phyloP scores from a whole-genome alignment of 2,113 vertebrate species.

The Bujurquina vittata region DNA sequence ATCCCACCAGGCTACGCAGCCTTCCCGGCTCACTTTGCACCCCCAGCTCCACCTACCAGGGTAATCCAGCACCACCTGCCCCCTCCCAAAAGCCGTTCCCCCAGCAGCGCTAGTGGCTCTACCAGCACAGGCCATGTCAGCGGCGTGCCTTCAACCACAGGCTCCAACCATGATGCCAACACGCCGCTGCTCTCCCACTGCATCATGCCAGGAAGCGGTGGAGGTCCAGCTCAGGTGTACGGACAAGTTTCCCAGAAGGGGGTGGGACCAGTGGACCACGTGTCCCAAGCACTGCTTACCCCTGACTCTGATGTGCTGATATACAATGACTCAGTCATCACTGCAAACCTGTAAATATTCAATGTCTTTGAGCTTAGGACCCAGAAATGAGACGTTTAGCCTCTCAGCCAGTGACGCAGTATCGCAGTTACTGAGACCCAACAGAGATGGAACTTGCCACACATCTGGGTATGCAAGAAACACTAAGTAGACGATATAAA shows the following conservation, averaged over 20 bases:
- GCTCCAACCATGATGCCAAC: slow-evolving; percentile 97
- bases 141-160: slow-evolving; percentile 93
- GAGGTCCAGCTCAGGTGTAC: slow-evolving; percentile 83
- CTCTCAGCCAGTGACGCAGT: slow-evolving; percentile 13
- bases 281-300: slow-evolving; percentile 88
- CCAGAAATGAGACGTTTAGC: slow-evolving; percentile 12
- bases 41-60: slow-evolving; percentile 82
- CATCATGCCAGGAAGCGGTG: slow-evolving; percentile 83
- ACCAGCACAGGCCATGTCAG: slow-evolving; percentile 98
- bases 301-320: slow-evolving; percentile 87
- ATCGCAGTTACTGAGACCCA: slow-evolving; percentile 14
- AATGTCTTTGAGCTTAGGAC: slow-evolving; percentile 16
- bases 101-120: slow-evolving; percentile 97
- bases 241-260: slow-evolving; percentile 90
- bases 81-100: slow-evolving; percentile 96
- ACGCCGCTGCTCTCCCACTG: slow-evolving; percentile 94
- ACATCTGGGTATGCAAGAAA: slow-evolving; percentile 36
- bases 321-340: slow-evolving; percentile 92
- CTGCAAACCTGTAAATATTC: slow-evolving; percentile 87
- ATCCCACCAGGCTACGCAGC: slow-evolving; percentile 95
- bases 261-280: slow-evolving; percentile 86
- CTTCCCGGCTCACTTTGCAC: slow-evolving; percentile 89
- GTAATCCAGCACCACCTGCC: slow-evolving; percentile 96
- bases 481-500: slow-evolving; percentile 46
- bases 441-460: slow-evolving; percentile 21